Percentiles rank a stretch among this genome's conserved stretches.
These are phyloP conservation scores for Poeciliopsis retropinna DNA, from an alignment of 2,113 vertebrate genomes.

Conservation along the genomic window DNA sequence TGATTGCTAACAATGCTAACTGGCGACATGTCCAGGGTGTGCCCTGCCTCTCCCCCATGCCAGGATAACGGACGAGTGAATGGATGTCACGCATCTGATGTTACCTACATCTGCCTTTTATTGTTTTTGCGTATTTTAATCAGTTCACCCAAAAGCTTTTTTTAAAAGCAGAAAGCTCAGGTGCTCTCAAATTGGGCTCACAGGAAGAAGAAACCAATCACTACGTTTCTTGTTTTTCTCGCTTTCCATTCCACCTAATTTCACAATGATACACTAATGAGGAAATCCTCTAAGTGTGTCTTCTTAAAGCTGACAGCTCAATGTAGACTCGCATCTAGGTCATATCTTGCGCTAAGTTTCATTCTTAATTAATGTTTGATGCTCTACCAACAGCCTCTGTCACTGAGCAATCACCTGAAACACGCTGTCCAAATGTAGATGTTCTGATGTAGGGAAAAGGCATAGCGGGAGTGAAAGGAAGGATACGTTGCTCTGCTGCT, in stretches of 20 bases:
- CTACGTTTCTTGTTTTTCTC: constrained; percentile 26
- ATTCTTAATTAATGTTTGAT: constrained; percentile 46
- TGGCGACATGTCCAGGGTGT: too few relatives aligned
- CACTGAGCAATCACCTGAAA: constrained; percentile 28
- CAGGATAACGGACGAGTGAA: too few relatives aligned
- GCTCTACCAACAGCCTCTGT: constrained; percentile 36
- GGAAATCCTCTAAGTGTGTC: constrained; percentile 50
- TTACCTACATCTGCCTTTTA: constrained; percentile 46
- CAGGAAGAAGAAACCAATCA: constrained; percentile 56
- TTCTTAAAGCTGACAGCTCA: constrained; percentile 61
- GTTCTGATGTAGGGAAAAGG: constrained; percentile 19
- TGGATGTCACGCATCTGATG: constrained; percentile 9
- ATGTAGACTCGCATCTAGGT: constrained; percentile 57
- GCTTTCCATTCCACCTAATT: constrained; percentile 58
- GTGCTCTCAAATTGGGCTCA: constrained; percentile 60
- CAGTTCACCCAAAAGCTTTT: constrained; percentile 17
- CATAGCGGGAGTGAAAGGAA: neutral
- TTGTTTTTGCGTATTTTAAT: constrained; percentile 54
- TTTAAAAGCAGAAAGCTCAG: constrained; percentile 38
- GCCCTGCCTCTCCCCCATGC: too few relatives aligned
- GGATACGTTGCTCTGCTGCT: constrained; percentile 1
- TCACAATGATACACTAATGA: constrained; percentile 63
- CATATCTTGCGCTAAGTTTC: constrained; percentile 35
- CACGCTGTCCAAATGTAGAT: constrained; percentile 21
- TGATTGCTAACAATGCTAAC: neutral